A percentile compares a stretch with the other conserved stretches of the same genome.
Evolutionary conservation across 2,113 vertebrate genomes (phyloP).

Genomic region (Melanocharis versteri): DNA sequence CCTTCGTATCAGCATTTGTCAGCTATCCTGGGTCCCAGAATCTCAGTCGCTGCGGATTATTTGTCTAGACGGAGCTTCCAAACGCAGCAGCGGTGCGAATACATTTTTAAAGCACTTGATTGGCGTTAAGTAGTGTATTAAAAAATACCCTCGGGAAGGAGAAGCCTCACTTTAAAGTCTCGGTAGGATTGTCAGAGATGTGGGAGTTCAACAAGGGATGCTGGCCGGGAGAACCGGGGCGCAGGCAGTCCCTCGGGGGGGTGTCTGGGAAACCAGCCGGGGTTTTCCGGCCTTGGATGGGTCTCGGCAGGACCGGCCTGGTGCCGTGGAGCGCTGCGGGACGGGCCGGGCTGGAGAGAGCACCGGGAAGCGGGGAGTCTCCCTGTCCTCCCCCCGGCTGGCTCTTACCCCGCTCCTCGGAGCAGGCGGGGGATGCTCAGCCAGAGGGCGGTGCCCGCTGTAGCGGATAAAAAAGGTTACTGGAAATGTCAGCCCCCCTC

Average conservation of each 20-base stretch:
- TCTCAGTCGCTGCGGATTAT: background rate
- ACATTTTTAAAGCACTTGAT: background rate
- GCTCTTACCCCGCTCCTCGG: background rate
- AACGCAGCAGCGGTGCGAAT: background rate
- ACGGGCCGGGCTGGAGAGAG: background rate
- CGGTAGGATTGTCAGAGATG: background rate
- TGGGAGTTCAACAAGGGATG: background rate
- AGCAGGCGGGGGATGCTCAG: background rate
- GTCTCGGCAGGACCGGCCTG: background rate
- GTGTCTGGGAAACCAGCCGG: background rate
- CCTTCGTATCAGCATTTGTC: fast-evolving
- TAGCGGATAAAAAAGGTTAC: background rate
- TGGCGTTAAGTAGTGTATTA: background rate
- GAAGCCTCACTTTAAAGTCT: background rate
- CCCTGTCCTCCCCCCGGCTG: background rate
- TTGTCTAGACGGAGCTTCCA: background rate
- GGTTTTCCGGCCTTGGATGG: background rate
- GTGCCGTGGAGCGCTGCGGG: background rate
- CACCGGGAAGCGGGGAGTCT: background rate
- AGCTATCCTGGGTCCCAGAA: background rate
- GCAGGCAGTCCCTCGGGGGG: background rate
- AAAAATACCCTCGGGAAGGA: background rate
- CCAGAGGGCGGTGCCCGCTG: background rate
- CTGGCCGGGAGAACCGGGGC: background rate
- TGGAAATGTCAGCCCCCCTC: background rate